Conservation (phyloP, 2,888 invertebrate genomes). For the Alloscopus bannaensis region DNA sequence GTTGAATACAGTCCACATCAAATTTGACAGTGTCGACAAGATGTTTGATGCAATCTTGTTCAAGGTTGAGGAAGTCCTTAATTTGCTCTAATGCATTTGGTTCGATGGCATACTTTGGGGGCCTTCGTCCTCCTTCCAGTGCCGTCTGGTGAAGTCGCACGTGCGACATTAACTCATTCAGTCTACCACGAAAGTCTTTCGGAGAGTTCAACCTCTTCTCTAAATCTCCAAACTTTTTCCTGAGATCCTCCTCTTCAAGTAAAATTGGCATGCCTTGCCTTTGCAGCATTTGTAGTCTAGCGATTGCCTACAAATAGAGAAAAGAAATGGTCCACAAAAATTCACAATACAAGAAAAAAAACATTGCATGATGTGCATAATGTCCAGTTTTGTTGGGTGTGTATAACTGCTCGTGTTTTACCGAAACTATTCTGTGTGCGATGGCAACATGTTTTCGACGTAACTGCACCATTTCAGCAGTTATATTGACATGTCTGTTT, state of each 20-base stretch:
- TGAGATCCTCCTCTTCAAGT: conserved; percentile 92
- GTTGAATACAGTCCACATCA: conserved; percentile 86
- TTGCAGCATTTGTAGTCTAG: conserved; percentile 90
- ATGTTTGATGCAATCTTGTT: conserved; percentile 92
- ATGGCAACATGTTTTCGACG: conserved; percentile 87
- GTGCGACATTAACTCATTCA: conserved; percentile 93
- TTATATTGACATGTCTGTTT: conserved; percentile 87
- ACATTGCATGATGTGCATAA: neutral
- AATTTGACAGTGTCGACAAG: conserved; percentile 88
- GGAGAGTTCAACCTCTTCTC: conserved; percentile 92
- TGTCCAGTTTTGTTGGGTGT: neutral
- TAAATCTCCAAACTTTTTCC: conserved; percentile 90
- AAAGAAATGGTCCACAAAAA: too few relatives aligned
- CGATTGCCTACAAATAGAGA: conserved; percentile 83
- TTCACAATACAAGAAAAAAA: conserved; percentile 8
- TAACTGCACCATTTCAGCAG: conserved; percentile 88
- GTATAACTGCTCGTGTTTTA: conserved; percentile 74
- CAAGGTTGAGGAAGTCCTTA: conserved; percentile 86
- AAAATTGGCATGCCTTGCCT: conserved; percentile 91
- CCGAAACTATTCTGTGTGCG: conserved; percentile 89
- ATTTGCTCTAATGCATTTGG: conserved; percentile 79
- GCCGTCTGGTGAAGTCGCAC: conserved; percentile 83
- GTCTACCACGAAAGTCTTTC: conserved; percentile 92
- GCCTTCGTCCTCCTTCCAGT: conserved; percentile 76
- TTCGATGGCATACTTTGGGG: conserved; percentile 88